Percentiles rank a stretch among this genome's conserved stretches.
Evolutionary conservation across 2,113 vertebrate species (phyloP).

Genomic region (Mola mola): DNA sequence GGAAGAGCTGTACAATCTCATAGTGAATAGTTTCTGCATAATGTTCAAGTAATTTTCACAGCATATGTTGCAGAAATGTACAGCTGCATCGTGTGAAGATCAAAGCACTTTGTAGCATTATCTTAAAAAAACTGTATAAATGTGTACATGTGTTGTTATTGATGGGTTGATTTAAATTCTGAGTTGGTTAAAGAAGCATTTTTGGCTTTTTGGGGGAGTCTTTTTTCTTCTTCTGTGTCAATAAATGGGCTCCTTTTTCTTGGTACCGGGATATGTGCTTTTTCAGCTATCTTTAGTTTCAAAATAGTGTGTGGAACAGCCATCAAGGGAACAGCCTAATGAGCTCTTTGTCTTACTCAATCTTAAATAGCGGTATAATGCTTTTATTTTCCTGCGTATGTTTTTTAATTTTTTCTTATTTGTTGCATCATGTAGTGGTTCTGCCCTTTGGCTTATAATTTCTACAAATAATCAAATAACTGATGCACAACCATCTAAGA

Average conservation of each 20-base stretch:
- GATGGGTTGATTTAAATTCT: neutral
- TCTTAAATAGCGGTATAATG: constrained; percentile 28
- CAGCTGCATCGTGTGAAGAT: constrained; percentile 31
- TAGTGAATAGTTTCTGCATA: constrained; percentile 49
- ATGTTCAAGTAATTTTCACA: constrained; percentile 70
- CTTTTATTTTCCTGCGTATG: constrained; percentile 9
- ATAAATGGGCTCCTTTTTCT: constrained; percentile 62
- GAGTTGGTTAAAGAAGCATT: neutral
- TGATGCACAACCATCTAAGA: constrained; percentile 28
- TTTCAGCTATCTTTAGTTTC: constrained; percentile 30
- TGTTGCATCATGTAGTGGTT: constrained; percentile 27
- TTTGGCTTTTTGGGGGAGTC: neutral
- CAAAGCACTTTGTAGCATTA: neutral
- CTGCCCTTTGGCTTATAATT: constrained; percentile 28
- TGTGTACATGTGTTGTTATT: neutral
- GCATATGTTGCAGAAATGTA: constrained; percentile 64
- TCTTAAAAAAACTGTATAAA: neutral
- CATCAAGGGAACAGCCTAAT: constrained; percentile 46
- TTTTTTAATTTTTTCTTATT: constrained; percentile 16
- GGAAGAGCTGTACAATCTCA: constrained; percentile 20
- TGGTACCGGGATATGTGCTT: constrained; percentile 49
- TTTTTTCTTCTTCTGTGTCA: constrained; percentile 37
- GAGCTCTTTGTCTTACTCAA: constrained; percentile 57
- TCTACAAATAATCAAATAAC: constrained; percentile 48
- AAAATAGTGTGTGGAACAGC: constrained; percentile 27